Evolutionary conservation across 2,888 invertebrate genomes (phyloP).

Genomic region (Eilema depressum): DNA sequence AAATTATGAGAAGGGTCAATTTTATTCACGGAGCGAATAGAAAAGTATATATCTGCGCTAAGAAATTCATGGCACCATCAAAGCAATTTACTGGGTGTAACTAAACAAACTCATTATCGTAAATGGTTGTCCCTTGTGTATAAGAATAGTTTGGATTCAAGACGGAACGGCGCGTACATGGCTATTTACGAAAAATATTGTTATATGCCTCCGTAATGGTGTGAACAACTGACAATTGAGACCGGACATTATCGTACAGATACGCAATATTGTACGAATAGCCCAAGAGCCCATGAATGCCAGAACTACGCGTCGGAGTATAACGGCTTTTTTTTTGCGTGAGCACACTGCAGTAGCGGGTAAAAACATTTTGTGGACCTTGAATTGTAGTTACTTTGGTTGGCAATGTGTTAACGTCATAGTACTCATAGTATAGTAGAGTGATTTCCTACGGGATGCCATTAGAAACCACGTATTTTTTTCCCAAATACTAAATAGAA

Average conservation of each 20-base stretch:
- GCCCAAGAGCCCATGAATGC: conserved; percentile 14
- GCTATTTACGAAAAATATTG: conserved; percentile 37
- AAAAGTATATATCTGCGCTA: neutral
- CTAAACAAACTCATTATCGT: conserved; percentile 21
- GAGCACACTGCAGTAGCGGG: no score
- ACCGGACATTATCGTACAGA: conserved; percentile 32
- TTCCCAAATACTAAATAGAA: no score
- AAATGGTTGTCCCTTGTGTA: conserved; percentile 13
- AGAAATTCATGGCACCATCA: conserved; percentile 3
- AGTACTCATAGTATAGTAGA: no score
- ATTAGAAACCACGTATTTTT: no score
- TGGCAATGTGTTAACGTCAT: no score
- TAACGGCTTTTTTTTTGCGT: neutral
- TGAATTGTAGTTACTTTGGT: no score
- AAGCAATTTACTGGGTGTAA: conserved; percentile 10
- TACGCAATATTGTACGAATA: conserved; percentile 31
- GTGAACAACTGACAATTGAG: conserved; percentile 35
- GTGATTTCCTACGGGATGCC: no score
- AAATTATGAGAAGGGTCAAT: neutral
- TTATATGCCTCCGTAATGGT: conserved; percentile 26
- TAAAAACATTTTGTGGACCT: no score
- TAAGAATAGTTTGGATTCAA: conserved; percentile 26
- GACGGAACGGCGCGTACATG: conserved; percentile 19
- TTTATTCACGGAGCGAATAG: conserved; percentile 5
- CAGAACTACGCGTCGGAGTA: neutral